phyloP scores from a whole-genome alignment of 92 coral and sea anemone genomes.

The Parazoanthus atlanticus region DNA sequence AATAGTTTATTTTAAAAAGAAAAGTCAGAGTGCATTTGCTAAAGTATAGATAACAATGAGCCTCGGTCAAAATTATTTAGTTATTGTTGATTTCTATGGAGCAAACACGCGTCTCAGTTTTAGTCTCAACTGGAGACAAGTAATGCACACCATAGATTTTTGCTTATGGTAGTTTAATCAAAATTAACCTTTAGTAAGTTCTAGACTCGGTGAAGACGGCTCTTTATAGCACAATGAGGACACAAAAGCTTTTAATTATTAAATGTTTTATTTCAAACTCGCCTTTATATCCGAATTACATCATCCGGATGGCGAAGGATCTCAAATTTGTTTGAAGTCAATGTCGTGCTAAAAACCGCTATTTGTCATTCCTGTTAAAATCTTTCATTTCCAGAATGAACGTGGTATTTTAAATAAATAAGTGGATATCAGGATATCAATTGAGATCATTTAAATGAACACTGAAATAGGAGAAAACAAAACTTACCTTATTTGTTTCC shows the following conservation, averaged over 20 bases:
- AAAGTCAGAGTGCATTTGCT: background rate
- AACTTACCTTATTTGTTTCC: background rate
- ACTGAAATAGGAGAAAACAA: background rate
- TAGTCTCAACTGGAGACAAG: background rate
- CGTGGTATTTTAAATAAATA: background rate
- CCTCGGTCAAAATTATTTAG: background rate
- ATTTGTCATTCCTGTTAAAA: background rate
- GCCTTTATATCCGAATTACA: background rate
- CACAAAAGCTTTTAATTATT: too few species aligned
- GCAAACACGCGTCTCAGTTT: background rate
- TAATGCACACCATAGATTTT: background rate
- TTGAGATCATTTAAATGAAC: background rate
- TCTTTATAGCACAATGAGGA: background rate
- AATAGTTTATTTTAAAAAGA: background rate
- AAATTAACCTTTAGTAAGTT: background rate
- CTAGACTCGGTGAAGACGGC: background rate
- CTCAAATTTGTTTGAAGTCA: background rate
- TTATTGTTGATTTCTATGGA: too few species aligned
- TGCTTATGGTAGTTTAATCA: background rate
- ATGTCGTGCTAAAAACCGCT: background rate
- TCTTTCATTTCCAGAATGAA: background rate
- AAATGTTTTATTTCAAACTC: too few species aligned
- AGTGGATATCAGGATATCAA: background rate
- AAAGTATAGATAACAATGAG: too few species aligned
- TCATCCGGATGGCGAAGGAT: background rate